A percentile compares a stretch with the other conserved stretches of the same genome.
Evolutionary conservation across 2,113 vertebrate species (phyloP).

Genomic region (Himantopus leucocephalus): DNA sequence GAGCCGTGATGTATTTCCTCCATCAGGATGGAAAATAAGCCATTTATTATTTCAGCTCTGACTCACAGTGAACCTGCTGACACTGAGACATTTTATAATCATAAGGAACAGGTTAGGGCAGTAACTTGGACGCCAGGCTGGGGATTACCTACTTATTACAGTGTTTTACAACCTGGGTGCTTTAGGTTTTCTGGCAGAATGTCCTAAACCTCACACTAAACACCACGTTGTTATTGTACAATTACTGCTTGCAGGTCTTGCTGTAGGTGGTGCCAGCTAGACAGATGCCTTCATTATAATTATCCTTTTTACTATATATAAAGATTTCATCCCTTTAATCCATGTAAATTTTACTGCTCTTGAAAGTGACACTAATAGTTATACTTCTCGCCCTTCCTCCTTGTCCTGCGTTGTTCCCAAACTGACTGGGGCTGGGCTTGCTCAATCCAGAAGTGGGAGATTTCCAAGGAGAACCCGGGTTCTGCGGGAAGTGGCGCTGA

Average conservation of each 20-base stretch:
- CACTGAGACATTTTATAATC: constrained; percentile 78
- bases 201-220: constrained; percentile 86
- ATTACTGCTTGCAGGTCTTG: constrained; percentile 82
- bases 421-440: not conserved
- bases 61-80: constrained; percentile 86
- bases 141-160: constrained; percentile 77
- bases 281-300: constrained; percentile 78
- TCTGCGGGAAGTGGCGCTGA: not conserved
- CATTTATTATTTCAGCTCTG: constrained; percentile 93
- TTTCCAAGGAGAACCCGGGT: not conserved
- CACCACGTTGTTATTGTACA: constrained; percentile 83
- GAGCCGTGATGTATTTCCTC: constrained; percentile 97
- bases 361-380: constrained; percentile 50
- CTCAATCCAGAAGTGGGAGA: not conserved
- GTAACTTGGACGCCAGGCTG: constrained; percentile 68
- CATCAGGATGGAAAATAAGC: constrained; percentile 91
- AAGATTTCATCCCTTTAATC: constrained; percentile 64
- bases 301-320: constrained; percentile 67
- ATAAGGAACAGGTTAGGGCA: constrained; percentile 80
- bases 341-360: constrained; percentile 56
- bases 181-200: constrained; percentile 78
- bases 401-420: not conserved
- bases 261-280: constrained; percentile 83
- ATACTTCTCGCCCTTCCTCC: not conserved
- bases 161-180: constrained; percentile 73